A percentile compares a stretch with the other conserved stretches of the same genome.
Conservation (phyloP, 2,888 invertebrate species). For the Melinaea menophilus region DNA sequence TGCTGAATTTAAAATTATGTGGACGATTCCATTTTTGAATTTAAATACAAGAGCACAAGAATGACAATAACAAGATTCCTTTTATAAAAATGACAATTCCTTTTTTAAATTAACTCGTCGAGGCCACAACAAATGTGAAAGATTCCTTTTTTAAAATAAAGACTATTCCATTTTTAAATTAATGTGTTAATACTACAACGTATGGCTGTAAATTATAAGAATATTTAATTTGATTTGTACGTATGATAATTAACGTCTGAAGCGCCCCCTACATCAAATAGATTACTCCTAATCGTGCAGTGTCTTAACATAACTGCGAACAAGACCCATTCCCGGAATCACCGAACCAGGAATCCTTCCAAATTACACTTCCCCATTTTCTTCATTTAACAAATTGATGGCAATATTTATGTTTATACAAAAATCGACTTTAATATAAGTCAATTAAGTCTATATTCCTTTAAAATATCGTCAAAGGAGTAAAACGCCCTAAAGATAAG, state of each 20-base stretch:
- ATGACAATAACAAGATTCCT: too few species aligned
- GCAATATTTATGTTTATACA: conserved; percentile 45
- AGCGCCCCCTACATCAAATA: conserved; percentile 26
- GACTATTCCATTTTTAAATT: too few species aligned
- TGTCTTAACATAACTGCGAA: conserved; percentile 53
- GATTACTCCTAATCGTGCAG: conserved; percentile 40
- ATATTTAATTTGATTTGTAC: too few species aligned
- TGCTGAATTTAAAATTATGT: too few species aligned
- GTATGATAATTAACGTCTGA: neutral
- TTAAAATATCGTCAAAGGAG: conserved; percentile 30
- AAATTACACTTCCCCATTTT: conserved; percentile 72
- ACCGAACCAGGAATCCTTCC: conserved; percentile 55
- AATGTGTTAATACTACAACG: too few species aligned
- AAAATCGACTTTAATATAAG: conserved; percentile 44
- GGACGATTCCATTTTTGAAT: too few species aligned
- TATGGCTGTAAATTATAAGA: too few species aligned
- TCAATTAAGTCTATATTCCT: conserved; percentile 50
- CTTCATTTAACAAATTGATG: conserved; percentile 78
- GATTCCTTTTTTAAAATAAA: too few species aligned
- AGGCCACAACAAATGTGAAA: too few species aligned
- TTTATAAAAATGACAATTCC: too few species aligned
- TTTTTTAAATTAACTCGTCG: too few species aligned
- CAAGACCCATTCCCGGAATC: conserved; percentile 47
- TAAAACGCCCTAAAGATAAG: conserved; percentile 71
- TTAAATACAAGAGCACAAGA: too few species aligned